Evolutionary conservation across 1,140 invertebrate species (phyloP).

Genomic region (Atta texana): DNA sequence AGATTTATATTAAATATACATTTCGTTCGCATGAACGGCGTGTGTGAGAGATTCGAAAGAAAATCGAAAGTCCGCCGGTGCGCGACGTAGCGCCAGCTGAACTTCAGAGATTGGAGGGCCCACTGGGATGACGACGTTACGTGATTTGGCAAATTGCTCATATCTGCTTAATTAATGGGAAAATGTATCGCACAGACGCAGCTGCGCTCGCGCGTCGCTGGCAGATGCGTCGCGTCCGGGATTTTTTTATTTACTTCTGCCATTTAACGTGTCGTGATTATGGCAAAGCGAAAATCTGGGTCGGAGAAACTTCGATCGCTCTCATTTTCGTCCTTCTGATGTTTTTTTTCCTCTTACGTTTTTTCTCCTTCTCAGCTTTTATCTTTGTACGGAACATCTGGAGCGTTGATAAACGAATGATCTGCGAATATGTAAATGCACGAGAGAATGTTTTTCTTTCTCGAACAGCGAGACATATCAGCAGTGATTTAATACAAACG

Average conservation of each 20-base stretch:
- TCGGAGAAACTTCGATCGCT: conserved; percentile 58
- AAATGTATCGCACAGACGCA: conserved; percentile 51
- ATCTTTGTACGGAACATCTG: conserved; percentile 48
- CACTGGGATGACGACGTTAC: conserved; percentile 24
- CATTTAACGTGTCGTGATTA: conserved; percentile 61
- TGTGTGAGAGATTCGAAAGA: conserved; percentile 20
- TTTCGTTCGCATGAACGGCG: conserved; percentile 31
- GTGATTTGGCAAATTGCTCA: conserved; percentile 65
- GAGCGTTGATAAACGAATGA: conserved; percentile 26
- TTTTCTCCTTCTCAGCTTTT: conserved; percentile 13
- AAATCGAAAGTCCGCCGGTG: conserved; percentile 44
- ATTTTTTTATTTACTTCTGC: conserved; percentile 58
- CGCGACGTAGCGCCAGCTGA: conserved; percentile 50
- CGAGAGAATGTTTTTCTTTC: neutral
- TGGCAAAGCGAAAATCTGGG: conserved; percentile 59
- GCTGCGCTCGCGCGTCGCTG: conserved; percentile 14
- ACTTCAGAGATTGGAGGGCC: conserved; percentile 54
- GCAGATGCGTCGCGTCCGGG: conserved; percentile 50
- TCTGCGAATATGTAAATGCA: conserved; percentile 38
- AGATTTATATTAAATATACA: conserved; percentile 55
- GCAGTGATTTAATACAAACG: conserved; percentile 2
- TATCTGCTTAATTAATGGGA: conserved; percentile 65
- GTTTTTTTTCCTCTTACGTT: conserved; percentile 7
- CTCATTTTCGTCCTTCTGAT: conserved; percentile 49
- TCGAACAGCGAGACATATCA: neutral